Evolutionary conservation across 2,113 vertebrate species (phyloP).

Genomic region (Heloderma charlesbogerti): DNA sequence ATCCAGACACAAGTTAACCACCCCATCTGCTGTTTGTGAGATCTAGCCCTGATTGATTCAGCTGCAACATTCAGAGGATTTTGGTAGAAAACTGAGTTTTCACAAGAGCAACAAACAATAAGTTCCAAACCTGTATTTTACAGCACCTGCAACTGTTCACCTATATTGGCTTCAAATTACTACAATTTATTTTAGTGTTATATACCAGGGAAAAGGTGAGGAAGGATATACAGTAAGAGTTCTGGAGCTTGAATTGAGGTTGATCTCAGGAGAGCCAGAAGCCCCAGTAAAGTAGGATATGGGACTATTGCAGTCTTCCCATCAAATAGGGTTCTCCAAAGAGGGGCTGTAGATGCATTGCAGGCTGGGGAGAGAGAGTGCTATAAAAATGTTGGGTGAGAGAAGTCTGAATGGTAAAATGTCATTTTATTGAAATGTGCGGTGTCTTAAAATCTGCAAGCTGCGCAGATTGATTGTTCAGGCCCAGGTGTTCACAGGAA

Average conservation of each 20-base stretch:
- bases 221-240: neutral
- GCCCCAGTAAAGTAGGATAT: neutral
- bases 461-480: neutral
- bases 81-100: neutral
- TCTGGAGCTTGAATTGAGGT: neutral
- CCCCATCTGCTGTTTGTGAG: neutral
- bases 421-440: neutral
- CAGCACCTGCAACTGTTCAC: neutral
- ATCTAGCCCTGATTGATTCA: neutral
- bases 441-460: neutral
- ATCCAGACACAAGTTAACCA: neutral
- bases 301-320: neutral
- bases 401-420: constrained; percentile 1
- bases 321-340: neutral
- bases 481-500: neutral
- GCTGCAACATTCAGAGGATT: neutral
- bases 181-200: neutral
- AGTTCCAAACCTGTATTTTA: neutral
- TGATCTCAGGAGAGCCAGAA: neutral
- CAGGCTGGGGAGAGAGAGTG: neutral
- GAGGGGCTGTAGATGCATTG: neutral
- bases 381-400: neutral
- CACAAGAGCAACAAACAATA: neutral
- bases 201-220: neutral
- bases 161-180: neutral